These are phyloP conservation scores for Lasioglossum calceatum DNA, from an alignment of 2,888 invertebrate species.

Conservation along the genomic window DNA sequence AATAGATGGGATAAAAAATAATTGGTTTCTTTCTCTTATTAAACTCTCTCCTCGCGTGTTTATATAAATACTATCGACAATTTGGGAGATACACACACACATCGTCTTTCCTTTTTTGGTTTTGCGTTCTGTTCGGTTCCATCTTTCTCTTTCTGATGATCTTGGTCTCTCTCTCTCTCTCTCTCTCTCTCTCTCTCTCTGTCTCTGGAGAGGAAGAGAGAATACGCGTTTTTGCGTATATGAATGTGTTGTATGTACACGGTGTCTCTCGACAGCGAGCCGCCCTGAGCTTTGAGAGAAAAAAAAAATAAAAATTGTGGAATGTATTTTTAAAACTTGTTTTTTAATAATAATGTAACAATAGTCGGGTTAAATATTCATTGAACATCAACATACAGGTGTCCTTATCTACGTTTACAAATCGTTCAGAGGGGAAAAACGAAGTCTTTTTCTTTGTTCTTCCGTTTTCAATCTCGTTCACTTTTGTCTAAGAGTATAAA, in stretches of 20 bases:
- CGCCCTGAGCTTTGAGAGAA: constrained; percentile 49
- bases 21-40: constrained; percentile 33
- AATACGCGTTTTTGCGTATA: constrained; percentile 18
- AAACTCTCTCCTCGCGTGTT: constrained; percentile 32
- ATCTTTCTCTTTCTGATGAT: constrained; percentile 18
- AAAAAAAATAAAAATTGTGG: constrained; percentile 70
- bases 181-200: constrained; percentile 18
- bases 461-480: constrained; percentile 26
- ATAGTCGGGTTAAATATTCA: constrained; percentile 70
- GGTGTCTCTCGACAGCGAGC: constrained; percentile 9
- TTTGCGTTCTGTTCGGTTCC: neutral
- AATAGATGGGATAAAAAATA: constrained; percentile 53
- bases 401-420: constrained; percentile 72
- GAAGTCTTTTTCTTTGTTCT: constrained; percentile 58
- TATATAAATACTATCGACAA: constrained; percentile 54
- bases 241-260: constrained; percentile 34
- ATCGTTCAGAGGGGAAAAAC: constrained; percentile 67
- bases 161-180: constrained; percentile 39
- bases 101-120: neutral
- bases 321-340: constrained; percentile 70
- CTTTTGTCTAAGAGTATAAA: constrained; percentile 66
- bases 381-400: constrained; percentile 70
- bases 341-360: constrained; percentile 73
- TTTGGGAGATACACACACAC: constrained; percentile 25
- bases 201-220: neutral